Percentiles rank a stretch among this genome's conserved stretches.
phyloP scores from a whole-genome alignment of 1,140 invertebrate species.

The Ips typographus region DNA sequence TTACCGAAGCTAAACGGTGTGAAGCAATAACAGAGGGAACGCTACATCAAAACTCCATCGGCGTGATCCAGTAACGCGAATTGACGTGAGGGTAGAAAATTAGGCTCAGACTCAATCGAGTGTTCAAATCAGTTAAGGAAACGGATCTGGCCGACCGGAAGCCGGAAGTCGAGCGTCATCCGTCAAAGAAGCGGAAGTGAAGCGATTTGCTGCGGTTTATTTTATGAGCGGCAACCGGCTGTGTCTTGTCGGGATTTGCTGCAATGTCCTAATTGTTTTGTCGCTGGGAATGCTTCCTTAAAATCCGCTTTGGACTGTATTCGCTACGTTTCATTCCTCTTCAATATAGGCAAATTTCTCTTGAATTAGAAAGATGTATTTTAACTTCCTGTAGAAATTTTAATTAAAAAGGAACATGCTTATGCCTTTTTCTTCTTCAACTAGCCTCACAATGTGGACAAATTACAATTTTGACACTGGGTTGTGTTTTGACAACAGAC shows the following conservation, averaged over 20 bases:
- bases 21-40: too few relatives aligned
- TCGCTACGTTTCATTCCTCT: too few relatives aligned
- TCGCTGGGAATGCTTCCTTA: neutral
- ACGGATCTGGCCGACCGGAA: slow-evolving; percentile 25
- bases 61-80: neutral
- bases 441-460: too few relatives aligned
- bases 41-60: neutral
- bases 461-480: too few relatives aligned
- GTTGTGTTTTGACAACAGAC: too few relatives aligned
- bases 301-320: too few relatives aligned
- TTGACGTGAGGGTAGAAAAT: slow-evolving; percentile 5
- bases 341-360: too few relatives aligned
- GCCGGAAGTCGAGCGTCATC: slow-evolving; percentile 19
- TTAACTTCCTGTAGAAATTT: too few relatives aligned
- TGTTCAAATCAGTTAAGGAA: slow-evolving; percentile 15
- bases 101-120: slow-evolving; percentile 8
- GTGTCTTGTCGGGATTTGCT: slow-evolving; percentile 2
- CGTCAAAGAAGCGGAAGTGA: slow-evolving; percentile 25
- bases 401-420: too few relatives aligned
- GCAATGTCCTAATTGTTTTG: neutral
- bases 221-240: slow-evolving; percentile 14
- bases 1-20: neutral
- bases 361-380: too few relatives aligned
- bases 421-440: too few relatives aligned
- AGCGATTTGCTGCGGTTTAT: slow-evolving; percentile 16